phyloP scores from a whole-genome alignment of 2,888 invertebrate species.

The Protonemura montana region DNA sequence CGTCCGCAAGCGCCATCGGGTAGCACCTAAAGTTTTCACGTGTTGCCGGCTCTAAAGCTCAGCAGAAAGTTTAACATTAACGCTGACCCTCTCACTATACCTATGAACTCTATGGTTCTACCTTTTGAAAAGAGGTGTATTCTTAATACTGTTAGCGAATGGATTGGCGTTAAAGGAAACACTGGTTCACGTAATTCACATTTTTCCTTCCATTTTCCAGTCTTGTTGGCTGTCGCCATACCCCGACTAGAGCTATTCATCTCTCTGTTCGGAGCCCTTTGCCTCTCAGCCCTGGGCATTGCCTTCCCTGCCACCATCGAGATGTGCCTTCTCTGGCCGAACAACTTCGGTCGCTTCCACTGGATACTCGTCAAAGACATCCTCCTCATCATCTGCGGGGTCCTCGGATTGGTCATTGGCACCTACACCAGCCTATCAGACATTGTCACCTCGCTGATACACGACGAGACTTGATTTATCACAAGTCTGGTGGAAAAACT shows the following conservation, averaged over 20 bases:
- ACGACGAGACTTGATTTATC: constrained; percentile 1
- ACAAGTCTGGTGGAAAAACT: not conserved
- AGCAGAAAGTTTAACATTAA: too few species aligned
- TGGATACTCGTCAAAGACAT: constrained; percentile 70
- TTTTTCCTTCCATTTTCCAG: constrained; percentile 62
- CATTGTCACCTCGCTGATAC: constrained; percentile 59
- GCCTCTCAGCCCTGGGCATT: constrained; percentile 85
- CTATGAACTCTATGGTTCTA: too few species aligned
- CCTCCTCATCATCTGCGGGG: constrained; percentile 70
- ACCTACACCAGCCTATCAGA: constrained; percentile 73
- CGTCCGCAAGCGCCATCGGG: too few species aligned
- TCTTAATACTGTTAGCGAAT: too few species aligned
- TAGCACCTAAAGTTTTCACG: too few species aligned
- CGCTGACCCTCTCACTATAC: too few species aligned
- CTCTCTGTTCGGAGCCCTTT: constrained; percentile 85
- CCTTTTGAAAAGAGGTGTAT: too few species aligned
- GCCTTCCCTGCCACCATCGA: constrained; percentile 92
- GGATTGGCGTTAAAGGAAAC: too few species aligned
- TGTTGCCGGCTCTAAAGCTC: too few species aligned
- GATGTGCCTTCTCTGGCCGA: constrained; percentile 77
- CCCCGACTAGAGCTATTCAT: constrained; percentile 83
- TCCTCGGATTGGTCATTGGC: constrained; percentile 73
- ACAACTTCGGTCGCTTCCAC: constrained; percentile 64
- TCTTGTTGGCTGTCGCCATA: constrained; percentile 81
- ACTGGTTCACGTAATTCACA: too few species aligned